These are phyloP conservation scores for Hippocampus mohnikei DNA, from an alignment of 2,113 vertebrate genomes.

Conservation along the genomic window DNA sequence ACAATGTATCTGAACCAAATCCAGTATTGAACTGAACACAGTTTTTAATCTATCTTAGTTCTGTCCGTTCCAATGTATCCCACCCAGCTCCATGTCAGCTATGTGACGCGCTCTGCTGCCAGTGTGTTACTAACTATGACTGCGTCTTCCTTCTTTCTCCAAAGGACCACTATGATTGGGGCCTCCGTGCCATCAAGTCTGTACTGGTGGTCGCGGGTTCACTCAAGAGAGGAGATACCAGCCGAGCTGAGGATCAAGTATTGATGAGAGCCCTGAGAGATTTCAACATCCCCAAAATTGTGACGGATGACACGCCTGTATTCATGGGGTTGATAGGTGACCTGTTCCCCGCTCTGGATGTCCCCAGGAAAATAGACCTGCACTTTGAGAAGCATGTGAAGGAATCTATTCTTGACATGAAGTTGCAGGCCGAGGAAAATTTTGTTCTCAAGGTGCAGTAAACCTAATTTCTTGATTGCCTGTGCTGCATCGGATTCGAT, in stretches of 20 bases:
- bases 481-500: slow-evolving; percentile 18
- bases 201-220: slow-evolving; percentile 92
- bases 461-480: slow-evolving; percentile 12
- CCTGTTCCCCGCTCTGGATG: slow-evolving; percentile 86
- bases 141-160: background rate
- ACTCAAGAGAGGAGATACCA: slow-evolving; percentile 84
- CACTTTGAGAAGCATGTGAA: slow-evolving; percentile 81
- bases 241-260: slow-evolving; percentile 87
- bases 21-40: too few relatives aligned
- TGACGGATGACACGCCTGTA: slow-evolving; percentile 88
- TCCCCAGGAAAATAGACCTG: slow-evolving; percentile 83
- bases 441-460: slow-evolving; percentile 92
- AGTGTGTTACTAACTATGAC: too few relatives aligned
- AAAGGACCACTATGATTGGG: slow-evolving; percentile 98
- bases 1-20: too few relatives aligned
- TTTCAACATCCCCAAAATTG: slow-evolving; percentile 93
- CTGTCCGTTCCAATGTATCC: too few relatives aligned
- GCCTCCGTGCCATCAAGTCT: slow-evolving; percentile 91
- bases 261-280: slow-evolving; percentile 92
- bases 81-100: too few relatives aligned
- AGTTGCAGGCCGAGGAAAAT: slow-evolving; percentile 89
- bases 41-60: too few relatives aligned
- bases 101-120: too few relatives aligned
- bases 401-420: slow-evolving; percentile 83
- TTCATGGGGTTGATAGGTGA: slow-evolving; percentile 92